phyloP scores from a whole-genome alignment of 1,140 invertebrate genomes.

The Drosophila willistoni region DNA sequence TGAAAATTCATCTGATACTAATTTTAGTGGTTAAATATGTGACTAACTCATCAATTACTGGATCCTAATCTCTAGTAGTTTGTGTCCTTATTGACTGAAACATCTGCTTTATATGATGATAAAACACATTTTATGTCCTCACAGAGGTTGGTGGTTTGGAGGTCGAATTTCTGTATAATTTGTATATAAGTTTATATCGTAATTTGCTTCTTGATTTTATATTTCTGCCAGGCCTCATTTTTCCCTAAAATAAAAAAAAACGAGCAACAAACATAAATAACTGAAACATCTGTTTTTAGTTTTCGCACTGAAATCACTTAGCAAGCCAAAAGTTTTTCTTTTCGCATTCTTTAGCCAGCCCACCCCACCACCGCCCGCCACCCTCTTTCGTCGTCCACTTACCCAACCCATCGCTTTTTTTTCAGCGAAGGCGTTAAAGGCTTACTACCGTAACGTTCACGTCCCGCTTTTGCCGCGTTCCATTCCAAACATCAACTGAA shows the following conservation, averaged over 20 bases:
- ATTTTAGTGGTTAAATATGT: too few relatives aligned
- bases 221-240: slow-evolving; percentile 1
- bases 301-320: slow-evolving; percentile 47
- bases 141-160: background rate
- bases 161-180: background rate
- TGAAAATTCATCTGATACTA: too few relatives aligned
- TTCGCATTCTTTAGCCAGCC: slow-evolving; percentile 25
- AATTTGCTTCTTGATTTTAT: slow-evolving; percentile 10
- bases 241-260: background rate
- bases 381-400: background rate
- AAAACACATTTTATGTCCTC: background rate
- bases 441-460: slow-evolving; percentile 34
- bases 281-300: slow-evolving; percentile 56
- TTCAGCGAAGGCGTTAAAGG: slow-evolving; percentile 46
- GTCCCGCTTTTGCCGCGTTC: background rate
- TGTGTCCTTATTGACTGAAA: too few relatives aligned
- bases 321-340: slow-evolving; percentile 50
- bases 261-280: slow-evolving; percentile 51
- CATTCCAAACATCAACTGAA: slow-evolving; percentile 9
- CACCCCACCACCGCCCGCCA: too few relatives aligned
- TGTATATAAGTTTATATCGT: background rate
- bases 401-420: slow-evolving; percentile 17
- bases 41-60: too few relatives aligned
- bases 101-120: too few relatives aligned
- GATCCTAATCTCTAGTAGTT: too few relatives aligned